Evolutionary conservation across 2,797 vertebrate species (phyloP), one percentile per base, ranked within the genome.

Genomic region (Limnodromus scolopaceus): DNA sequence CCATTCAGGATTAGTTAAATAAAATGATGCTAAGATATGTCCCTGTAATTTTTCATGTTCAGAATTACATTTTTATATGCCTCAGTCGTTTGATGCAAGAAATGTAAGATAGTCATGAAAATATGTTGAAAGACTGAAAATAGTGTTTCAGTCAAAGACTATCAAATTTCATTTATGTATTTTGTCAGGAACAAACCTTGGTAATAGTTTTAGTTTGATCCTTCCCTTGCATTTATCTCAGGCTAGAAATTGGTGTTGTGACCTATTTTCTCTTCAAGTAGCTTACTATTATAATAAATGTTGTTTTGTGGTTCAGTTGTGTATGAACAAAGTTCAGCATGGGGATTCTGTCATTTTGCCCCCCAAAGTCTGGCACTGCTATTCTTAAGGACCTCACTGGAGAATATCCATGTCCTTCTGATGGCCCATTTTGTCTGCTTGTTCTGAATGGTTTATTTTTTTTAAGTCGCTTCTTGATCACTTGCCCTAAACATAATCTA

Each of bases 101-200:
- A 87, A 68, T 88, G 11, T 6, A 68, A 86, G 43, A 49, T 9
- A 82, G 58, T 55, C 4, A 66, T 70, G 78, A 94, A 91, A 95
- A 74, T 60, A 60, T 38, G 17, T n/a, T 82, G 85, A 70, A 90
- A 78, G 76, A 63, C 61, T 94, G 66, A 75, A 95, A 93, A 82
- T 11, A 71, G 24, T 76, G 36, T 95, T 94, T 91, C 51, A 69
- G 1, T 84, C 66, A 80, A 79, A 87, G 58, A n/a, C 36, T 77
- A 30, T 72, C 45, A 77, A 77, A 70, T 64, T 81, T 80, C 10
- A 46, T 77, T 72, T 68, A n/a, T 30, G 14, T 51, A 6, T 77
- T 68, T 49, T 61, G 48, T 76, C 63, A 54, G 57, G 34, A 89
- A 7, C 41, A 86, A 83, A 63, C 16, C 24, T 70, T 45, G 30